Conservation (phyloP, 2,888 invertebrate genomes). For the Drosophila phalerata region DNA sequence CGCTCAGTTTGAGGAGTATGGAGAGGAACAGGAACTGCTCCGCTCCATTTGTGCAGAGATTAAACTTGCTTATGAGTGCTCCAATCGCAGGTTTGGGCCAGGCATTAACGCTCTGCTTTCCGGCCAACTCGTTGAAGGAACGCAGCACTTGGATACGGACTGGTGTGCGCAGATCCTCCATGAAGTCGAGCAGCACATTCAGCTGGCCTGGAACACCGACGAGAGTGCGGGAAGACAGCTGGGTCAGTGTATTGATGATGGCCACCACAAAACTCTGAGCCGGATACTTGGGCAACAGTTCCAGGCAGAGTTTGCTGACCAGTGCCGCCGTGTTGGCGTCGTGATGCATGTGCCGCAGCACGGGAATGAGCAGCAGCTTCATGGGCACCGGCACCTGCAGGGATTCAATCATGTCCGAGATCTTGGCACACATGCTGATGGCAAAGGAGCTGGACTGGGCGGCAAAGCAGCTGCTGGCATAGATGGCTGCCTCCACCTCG, state of each 20-base stretch:
- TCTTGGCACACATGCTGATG: conserved; percentile 97
- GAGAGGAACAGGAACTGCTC: conserved; percentile 84
- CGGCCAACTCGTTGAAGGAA: conserved; percentile 89
- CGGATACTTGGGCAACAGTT: conserved; percentile 91
- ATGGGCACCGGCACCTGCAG: conserved; percentile 96
- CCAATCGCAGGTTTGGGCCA: conserved; percentile 89
- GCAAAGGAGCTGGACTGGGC: conserved; percentile 98
- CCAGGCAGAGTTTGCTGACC: conserved; percentile 91
- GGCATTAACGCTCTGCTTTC: conserved; percentile 90
- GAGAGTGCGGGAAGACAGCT: conserved; percentile 94
- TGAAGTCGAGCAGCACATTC: conserved; percentile 88
- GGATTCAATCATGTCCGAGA: conserved; percentile 97
- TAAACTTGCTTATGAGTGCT: conserved; percentile 82
- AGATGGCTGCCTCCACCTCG: conserved; percentile 98
- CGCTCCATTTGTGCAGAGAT: conserved; percentile 80
- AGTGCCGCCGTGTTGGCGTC: conserved; percentile 88
- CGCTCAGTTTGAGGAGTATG: conserved; percentile 83
- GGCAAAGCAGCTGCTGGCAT: conserved; percentile 97
- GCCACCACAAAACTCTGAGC: conserved; percentile 92
- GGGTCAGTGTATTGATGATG: conserved; percentile 94
- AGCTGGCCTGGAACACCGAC: conserved; percentile 96
- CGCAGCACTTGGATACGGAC: conserved; percentile 90
- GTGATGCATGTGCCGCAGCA: conserved; percentile 97
- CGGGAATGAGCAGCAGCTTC: conserved; percentile 95
- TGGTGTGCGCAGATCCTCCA: conserved; percentile 90